Percentiles rank a stretch among this genome's conserved stretches.
Evolutionary conservation across 2,888 invertebrate species (phyloP).

Genomic region (Sinhomidia bicolor): DNA sequence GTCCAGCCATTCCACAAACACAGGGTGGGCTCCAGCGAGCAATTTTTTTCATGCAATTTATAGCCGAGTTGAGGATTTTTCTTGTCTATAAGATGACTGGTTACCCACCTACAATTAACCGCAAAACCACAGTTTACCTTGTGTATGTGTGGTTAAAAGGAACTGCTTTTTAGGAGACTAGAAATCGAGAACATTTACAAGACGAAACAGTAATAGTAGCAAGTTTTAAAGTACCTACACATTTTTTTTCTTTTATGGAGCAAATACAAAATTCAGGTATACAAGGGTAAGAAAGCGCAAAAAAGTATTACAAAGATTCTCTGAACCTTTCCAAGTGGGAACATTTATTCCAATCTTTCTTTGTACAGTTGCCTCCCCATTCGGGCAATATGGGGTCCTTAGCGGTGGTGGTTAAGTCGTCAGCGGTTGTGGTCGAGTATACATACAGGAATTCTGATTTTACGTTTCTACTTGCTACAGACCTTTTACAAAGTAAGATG

Average conservation of each 20-base stretch:
- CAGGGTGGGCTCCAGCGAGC: conserved; percentile 47
- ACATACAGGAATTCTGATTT: background rate
- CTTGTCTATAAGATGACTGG: conserved; percentile 42
- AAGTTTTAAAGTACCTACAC: no score
- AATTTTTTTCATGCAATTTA: conserved; percentile 57
- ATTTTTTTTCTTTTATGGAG: no score
- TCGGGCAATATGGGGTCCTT: conserved; percentile 37
- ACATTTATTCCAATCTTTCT: conserved; percentile 69
- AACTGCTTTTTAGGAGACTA: background rate
- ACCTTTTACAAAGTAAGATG: no score
- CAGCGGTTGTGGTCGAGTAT: background rate
- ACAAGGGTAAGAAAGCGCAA: background rate
- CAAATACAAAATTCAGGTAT: background rate
- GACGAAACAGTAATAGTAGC: no score
- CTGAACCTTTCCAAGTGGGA: conserved; percentile 46
- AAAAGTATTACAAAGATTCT: background rate
- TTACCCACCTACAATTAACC: conserved; percentile 40
- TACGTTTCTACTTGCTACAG: no score
- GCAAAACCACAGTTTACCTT: background rate
- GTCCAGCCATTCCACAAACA: conserved; percentile 77
- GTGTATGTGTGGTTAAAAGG: background rate
- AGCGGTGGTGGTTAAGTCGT: background rate
- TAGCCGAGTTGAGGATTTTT: conserved; percentile 55
- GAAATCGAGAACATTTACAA: background rate
- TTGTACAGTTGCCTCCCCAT: conserved; percentile 74